These are phyloP conservation scores for Sweltsa coloradensis DNA, from an alignment of 1,140 invertebrate species.

Conservation along the genomic window DNA sequence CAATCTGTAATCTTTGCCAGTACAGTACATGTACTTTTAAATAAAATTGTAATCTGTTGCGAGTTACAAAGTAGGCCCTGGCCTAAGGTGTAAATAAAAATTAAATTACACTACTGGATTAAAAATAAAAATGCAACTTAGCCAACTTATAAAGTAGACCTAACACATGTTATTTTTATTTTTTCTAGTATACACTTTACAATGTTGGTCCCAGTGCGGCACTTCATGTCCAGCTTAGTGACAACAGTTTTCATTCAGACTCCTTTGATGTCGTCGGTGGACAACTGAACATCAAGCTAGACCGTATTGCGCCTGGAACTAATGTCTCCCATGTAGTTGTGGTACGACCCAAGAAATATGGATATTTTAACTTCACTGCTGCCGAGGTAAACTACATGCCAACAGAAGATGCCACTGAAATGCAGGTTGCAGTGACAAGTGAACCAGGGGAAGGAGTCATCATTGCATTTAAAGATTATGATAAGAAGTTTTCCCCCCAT, in stretches of 20 bases:
- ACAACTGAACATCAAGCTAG: constrained; percentile 67
- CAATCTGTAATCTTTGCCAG: too few relatives aligned
- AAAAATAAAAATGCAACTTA: too few relatives aligned
- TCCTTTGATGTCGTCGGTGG: constrained; percentile 80
- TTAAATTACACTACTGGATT: too few relatives aligned
- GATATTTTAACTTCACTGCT: constrained; percentile 95
- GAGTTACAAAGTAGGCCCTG: too few relatives aligned
- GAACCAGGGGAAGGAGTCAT: constrained; percentile 95
- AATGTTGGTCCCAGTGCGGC: constrained; percentile 81
- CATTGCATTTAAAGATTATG: constrained; percentile 89
- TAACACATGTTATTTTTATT: too few relatives aligned
- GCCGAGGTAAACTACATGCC: constrained; percentile 83
- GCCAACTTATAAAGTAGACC: too few relatives aligned
- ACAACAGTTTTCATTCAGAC: constrained; percentile 80
- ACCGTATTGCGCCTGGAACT: constrained; percentile 78
- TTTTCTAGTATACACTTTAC: constrained; percentile 59
- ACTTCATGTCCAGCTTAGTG: constrained; percentile 74
- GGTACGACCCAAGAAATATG: constrained; percentile 75
- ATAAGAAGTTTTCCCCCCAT: constrained; percentile 96
- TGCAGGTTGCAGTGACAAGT: constrained; percentile 80
- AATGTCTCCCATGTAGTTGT: constrained; percentile 93
- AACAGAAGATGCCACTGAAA: constrained; percentile 58
- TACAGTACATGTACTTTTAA: too few relatives aligned
- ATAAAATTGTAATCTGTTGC: too few relatives aligned
- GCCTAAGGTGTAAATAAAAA: too few relatives aligned